phyloP scores from a whole-genome alignment of 2,113 vertebrate genomes.

The Hiodon alosoides region DNA sequence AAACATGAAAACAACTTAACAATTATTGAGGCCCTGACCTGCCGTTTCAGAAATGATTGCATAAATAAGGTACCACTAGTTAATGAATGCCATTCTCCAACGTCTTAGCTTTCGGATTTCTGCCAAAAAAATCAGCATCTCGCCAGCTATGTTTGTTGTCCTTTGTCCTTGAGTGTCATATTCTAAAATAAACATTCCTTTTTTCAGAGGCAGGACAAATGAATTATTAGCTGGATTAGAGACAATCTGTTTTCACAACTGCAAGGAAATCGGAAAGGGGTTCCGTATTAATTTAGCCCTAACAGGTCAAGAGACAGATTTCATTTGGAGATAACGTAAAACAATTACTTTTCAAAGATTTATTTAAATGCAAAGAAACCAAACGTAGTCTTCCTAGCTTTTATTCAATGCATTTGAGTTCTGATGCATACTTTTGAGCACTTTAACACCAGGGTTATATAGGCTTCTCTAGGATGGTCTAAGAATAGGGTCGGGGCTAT shows the following conservation, averaged over 20 bases:
- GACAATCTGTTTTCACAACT: constrained; percentile 20
- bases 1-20: constrained; percentile 38
- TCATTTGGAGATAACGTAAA: neutral
- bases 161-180: constrained; percentile 13
- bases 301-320: neutral
- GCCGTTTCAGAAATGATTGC: constrained; percentile 35
- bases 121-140: constrained; percentile 15
- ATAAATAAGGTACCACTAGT: constrained; percentile 39
- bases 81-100: constrained; percentile 44
- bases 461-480: neutral
- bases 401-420: neutral
- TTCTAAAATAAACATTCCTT: constrained; percentile 28
- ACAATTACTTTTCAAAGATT: constrained; percentile 13
- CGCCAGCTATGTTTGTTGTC: constrained; percentile 15
- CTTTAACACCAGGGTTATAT: constrained; percentile 21
- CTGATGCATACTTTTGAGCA: neutral
- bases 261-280: neutral
- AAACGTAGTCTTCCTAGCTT: neutral
- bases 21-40: constrained; percentile 40
- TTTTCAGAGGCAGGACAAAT: constrained; percentile 12
- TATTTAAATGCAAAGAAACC: neutral
- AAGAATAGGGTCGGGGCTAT: constrained; percentile 9
- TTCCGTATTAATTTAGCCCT: neutral
- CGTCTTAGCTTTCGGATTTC: constrained; percentile 33
- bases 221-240: constrained; percentile 6